phyloP scores from a whole-genome alignment of 2,888 invertebrate species.

The Dolichomitus sp. region DNA sequence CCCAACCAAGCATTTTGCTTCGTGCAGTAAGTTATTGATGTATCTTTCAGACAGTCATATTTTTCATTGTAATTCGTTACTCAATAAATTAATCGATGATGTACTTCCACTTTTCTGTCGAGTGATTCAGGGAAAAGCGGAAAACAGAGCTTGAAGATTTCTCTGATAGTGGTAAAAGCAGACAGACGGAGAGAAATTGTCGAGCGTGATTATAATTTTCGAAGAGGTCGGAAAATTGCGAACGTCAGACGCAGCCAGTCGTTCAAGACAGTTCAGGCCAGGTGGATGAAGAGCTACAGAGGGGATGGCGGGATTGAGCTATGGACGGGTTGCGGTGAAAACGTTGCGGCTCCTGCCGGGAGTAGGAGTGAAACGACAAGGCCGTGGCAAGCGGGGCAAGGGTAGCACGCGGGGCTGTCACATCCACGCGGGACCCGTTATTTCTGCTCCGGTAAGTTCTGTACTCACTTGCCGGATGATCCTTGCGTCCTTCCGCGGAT shows the following conservation, averaged over 20 bases:
- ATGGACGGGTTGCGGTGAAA: constrained; percentile 80
- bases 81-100: not conserved
- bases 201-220: constrained; percentile 83
- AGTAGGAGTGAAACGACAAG: constrained; percentile 50
- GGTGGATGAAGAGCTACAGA: constrained; percentile 75
- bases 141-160: not conserved
- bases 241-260: constrained; percentile 83
- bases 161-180: constrained; percentile 1
- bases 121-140: not conserved
- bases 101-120: not conserved
- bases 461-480: constrained; percentile 74
- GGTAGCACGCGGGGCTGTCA: constrained; percentile 70
- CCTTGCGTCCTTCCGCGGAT: constrained; percentile 76
- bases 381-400: constrained; percentile 80
- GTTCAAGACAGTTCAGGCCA: constrained; percentile 76
- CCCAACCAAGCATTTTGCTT: no score
- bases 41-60: not conserved
- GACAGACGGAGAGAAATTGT: constrained; percentile 55
- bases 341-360: constrained; percentile 82
- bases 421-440: constrained; percentile 78
- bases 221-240: constrained; percentile 81
- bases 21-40: no score
- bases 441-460: constrained; percentile 77
- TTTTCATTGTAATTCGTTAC: not conserved
- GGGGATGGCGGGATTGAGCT: constrained; percentile 41